Evolutionary conservation across 2,888 invertebrate genomes (phyloP), one percentile per base, ranked within the genome.

Genomic region (Brachyopa scutellaris): DNA sequence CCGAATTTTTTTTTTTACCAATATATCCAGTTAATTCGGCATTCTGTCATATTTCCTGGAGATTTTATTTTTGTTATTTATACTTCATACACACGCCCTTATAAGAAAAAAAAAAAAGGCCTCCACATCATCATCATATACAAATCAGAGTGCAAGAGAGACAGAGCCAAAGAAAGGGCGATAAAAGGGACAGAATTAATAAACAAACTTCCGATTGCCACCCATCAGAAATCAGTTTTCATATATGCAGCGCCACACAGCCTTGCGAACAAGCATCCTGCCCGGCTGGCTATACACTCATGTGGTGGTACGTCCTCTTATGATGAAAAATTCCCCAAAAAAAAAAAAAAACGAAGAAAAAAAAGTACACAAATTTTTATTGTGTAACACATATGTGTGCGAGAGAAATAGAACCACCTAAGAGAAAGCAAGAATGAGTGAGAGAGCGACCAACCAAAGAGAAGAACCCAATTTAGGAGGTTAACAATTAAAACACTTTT

Each of bases 131-230:
- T 21, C n/a, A 9, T 8, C 11, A 21, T 53, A 11, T 55, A 33
- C 26, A 36, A 57, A 49, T 26, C 57, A 47, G 19, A 13, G 7
- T 57, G 26, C 9, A 26, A 57, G 23, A 47, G 49, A 69, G 17
- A 38, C 4, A 36, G 15, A 38, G 1, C 8, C 2, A 11, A 13
- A 15, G n/a, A 21, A 33, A 23, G 19, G n/a, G 11, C 42, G 36
- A 67, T 55, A 47, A 69, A 57, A 36, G 31, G 69, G 36, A 49
- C 47, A 38, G 57, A 69, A 38, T 69, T 69, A 69, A 57, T 64
- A 64, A 64, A 49, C 64, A 66, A 55, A 45, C 33, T 67, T 67
- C 67, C 67, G 67, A 29, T 55, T 67, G 42, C 67, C 33, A 42
- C 31, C 67, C 67, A 42, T 55, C 55, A 67, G 19, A 40, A 72